phyloP scores from a whole-genome alignment of 2,797 vertebrate species.

The Austrolebias charrua region DNA sequence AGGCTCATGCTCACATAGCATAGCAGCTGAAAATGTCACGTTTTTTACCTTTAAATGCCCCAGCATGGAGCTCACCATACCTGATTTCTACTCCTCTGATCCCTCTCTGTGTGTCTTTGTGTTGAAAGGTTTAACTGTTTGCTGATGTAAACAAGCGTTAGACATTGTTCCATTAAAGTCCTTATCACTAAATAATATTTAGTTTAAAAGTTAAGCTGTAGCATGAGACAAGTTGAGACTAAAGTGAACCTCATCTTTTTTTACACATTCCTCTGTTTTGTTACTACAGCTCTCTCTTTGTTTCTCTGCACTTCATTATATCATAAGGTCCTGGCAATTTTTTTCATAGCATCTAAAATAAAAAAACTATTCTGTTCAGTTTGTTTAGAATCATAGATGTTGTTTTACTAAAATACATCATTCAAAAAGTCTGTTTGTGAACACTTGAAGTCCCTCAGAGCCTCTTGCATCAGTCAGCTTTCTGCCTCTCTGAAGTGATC shows the following conservation, averaged over 20 bases:
- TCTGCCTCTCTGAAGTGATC: constrained; percentile 36
- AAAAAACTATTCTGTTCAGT: constrained; percentile 36
- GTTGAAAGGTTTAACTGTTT: constrained; percentile 27
- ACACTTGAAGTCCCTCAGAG: constrained; percentile 53
- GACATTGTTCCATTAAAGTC: constrained; percentile 1
- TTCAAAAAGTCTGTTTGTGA: constrained; percentile 39
- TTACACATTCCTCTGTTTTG: background rate
- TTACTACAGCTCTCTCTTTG: constrained; percentile 17
- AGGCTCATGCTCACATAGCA: constrained; percentile 32
- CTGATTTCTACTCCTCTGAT: constrained; percentile 19
- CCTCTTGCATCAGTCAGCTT: constrained; percentile 39
- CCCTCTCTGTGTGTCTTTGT: background rate
- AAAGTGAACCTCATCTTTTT: constrained; percentile 8
- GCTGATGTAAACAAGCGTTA: constrained; percentile 6
- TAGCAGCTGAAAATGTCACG: constrained; percentile 44
- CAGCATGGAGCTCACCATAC: constrained; percentile 3
- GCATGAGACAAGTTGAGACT: constrained; percentile 17
- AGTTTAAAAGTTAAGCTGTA: constrained; percentile 9
- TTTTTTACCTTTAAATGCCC: constrained; percentile 23
- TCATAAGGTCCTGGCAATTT: constrained; percentile 26
- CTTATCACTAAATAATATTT: constrained; percentile 1
- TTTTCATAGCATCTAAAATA: constrained; percentile 45
- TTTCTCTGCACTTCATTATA: constrained; percentile 14
- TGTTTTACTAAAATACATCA: constrained; percentile 32
- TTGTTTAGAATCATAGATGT: background rate